phyloP scores from a whole-genome alignment of 2,113 vertebrate species.

The Rhipidura dahli region DNA sequence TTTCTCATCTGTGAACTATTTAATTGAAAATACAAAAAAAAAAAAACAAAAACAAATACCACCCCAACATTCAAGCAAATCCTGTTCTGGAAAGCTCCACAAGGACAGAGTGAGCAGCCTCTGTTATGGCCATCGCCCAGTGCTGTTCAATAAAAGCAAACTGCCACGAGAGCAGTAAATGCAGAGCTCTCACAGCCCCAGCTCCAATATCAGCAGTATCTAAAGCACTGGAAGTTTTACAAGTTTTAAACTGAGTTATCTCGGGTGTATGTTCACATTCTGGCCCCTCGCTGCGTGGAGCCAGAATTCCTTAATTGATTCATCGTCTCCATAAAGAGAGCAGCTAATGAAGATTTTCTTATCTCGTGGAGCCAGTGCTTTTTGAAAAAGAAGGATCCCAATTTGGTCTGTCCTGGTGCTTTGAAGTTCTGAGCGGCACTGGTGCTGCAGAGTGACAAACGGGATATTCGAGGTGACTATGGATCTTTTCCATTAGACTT shows the following conservation, averaged over 20 bases:
- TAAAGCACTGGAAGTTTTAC: neutral
- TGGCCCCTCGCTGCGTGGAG: neutral
- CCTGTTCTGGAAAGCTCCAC: neutral
- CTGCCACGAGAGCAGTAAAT: neutral
- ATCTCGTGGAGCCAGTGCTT: neutral
- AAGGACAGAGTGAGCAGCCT: neutral
- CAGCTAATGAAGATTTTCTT: conserved; percentile 48
- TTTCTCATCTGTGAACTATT: conserved; percentile 9
- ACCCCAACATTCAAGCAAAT: neutral
- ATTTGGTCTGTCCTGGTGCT: neutral
- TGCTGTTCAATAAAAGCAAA: neutral
- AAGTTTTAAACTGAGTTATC: neutral
- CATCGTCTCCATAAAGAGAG: neutral
- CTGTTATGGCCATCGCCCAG: neutral
- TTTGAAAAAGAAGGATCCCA: neutral
- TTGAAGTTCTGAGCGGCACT: neutral
- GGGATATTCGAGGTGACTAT: neutral
- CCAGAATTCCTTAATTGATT: conserved; percentile 9
- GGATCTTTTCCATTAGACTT: neutral
- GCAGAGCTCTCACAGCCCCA: neutral
- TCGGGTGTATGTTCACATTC: neutral
- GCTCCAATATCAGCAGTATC: neutral
- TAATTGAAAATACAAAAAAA: neutral
- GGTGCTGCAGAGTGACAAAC: neutral
- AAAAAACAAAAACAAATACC: too few species aligned